Base-by-base conservation (phyloP, 2,113 vertebrate species). In the Nothoprocta perdicaria region DNA sequence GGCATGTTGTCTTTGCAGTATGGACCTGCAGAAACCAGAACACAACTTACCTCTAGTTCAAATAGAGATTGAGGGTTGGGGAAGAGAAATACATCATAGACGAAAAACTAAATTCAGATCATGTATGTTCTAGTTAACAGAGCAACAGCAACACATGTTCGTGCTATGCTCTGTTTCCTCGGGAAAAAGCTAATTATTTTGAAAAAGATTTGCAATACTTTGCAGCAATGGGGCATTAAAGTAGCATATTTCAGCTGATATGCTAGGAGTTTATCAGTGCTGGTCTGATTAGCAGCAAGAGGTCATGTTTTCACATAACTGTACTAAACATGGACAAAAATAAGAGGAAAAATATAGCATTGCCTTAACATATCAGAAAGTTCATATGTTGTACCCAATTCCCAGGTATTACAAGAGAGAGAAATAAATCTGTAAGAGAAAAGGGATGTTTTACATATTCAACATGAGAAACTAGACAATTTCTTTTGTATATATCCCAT, bases 361-460 rank as follows among this genome's bases (percentile, higher is more conserved):
- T 83, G 22, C 18, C 24, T 80, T 69, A 74, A 16, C 10, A 5
- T 23, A 35, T 38, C 9, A 80, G 35, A 86, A 35, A 46, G 4
- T 67, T 90, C 2, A 14, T 50, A 67, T 60, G 26, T 7, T 4
- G 0, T 84, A 71, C 13, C 15, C 53, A 33, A 27, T 71, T 86
- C 18, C 31, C 24, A 75, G 38, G 24, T 90, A 78, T 86, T 92
- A 92, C 68, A 75, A 86, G 33, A 71, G 23, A 53, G 29, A 48
- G 69, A 83, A 88, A 76, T 10, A 48, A 15, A 71, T 11, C 23
- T 74, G 7, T 57, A 81, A 85, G 8, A 80, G 31, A 66, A 80
- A 86, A 93, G 69, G 19, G 19, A 46, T 1, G 2, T 21, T 93
- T 66, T 12, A 29, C 2, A 48, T 46, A 50, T 31, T 62, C 45